Base-by-base conservation (phyloP, 2,113 vertebrate genomes). In the Sporophila hypoxantha region DNA sequence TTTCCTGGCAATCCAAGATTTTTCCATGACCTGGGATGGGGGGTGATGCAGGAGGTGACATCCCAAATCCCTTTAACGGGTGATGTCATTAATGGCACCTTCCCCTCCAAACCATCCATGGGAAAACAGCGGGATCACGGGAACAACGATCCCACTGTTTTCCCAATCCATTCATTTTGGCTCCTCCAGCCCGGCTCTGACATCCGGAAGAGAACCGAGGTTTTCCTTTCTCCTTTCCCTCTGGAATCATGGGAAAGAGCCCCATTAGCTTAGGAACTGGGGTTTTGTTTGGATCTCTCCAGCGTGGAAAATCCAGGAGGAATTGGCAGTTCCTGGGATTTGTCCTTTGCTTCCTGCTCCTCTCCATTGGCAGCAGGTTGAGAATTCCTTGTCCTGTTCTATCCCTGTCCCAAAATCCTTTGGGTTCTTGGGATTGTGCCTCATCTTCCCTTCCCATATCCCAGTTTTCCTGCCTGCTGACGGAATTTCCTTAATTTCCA, bases 141-240 rank as follows among this genome's bases (percentile, higher is more conserved):
- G 91, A 91, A 91, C 65, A 80, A 47, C 12, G 21, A 74, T 62
- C 61, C 69, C 65, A 55, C 76, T 85, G n/a, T 85, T 90, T 37
- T 84, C 91, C 83, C 57, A 17, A 60, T 11, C 16, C 74, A 30
- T 91, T 74, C 42, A 27, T 80, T 42, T 83, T 36, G 80, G 80
- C 83, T 91, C 76, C 56, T 39, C 34, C 6, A 12, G 7, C 26
- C 36, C 20, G 0, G 57, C 17, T 50, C 57, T 18, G 64, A 73
- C 73, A 59, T 16, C 0, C 1, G 14, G 53, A 64, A 21, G 39
- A 90, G 55, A 32, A 27, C 9, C 4, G 10, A 19, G 29, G 18
- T 85, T 89, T 87, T 69, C 23, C 75, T 44, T 82, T 55, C 67
- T 89, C 46, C 37, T 73, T 67, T 77, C 91, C 80, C 57, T 34